These are phyloP conservation scores for Conops quadrifasciatus DNA, from an alignment of 2,888 invertebrate genomes.

Conservation along the genomic window DNA sequence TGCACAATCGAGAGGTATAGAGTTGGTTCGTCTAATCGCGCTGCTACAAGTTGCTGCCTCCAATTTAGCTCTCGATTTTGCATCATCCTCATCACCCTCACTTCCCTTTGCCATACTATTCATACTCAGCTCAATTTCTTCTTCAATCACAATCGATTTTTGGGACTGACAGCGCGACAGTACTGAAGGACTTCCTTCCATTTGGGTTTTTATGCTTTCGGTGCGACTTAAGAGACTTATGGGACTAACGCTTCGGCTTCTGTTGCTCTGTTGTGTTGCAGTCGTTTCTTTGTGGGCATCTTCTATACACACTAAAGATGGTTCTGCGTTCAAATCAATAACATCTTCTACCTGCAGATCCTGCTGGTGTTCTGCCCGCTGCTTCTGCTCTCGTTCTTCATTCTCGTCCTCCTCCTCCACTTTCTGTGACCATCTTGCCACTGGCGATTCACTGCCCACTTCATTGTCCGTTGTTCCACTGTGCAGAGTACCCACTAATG, in stretches of 20 bases:
- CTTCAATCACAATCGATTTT: slow-evolving; percentile 66
- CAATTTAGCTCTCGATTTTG: slow-evolving; percentile 14
- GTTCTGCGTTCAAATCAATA: slow-evolving; percentile 42
- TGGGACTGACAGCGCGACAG: slow-evolving; percentile 60
- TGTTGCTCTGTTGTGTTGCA: background rate
- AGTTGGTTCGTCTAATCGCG: no score
- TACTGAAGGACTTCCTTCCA: slow-evolving; percentile 51
- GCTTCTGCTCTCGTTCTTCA: slow-evolving; percentile 2
- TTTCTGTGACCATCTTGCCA: slow-evolving; percentile 38
- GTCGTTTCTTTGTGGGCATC: background rate
- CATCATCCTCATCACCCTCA: slow-evolving; percentile 37
- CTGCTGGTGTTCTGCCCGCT: background rate
- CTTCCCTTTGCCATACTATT: slow-evolving; percentile 50
- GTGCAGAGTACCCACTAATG: slow-evolving; percentile 43
- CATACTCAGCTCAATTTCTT: slow-evolving; percentile 55
- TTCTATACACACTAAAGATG: slow-evolving; percentile 30
- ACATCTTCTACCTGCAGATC: slow-evolving; percentile 42
- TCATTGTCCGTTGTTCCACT: slow-evolving; percentile 42
- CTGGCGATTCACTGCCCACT: slow-evolving; percentile 43
- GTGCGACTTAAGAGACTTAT: slow-evolving; percentile 54
- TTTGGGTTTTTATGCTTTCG: slow-evolving; percentile 55
- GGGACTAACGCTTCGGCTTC: slow-evolving; percentile 50
- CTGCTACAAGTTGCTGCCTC: background rate
- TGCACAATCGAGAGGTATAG: background rate
- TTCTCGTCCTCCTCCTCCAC: background rate